Base-by-base conservation (phyloP, 2,888 invertebrate genomes). In the Hyppa rectilinea region DNA sequence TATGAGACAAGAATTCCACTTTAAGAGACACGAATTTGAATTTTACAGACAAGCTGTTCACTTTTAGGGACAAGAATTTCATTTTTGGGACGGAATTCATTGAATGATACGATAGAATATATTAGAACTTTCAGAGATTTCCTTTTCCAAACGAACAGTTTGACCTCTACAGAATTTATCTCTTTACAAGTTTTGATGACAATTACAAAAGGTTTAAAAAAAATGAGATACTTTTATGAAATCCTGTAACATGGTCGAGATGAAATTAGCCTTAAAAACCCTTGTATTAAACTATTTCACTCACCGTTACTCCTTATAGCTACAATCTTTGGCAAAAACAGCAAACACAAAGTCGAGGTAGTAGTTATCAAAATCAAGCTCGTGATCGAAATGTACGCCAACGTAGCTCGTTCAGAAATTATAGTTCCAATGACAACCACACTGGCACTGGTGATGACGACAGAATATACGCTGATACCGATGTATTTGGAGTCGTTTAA, bases 401-500 rank as follows among this genome's bases (percentile, higher is more conserved):
- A 89, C 0, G 98, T 98, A 4, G 98, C 97, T 71, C 98, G 96
- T 85, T 98, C 98, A 2, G 98, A 97, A 83, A 99, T 97, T 62
- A 99, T 97, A 88, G 98, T 98, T n/a, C 98, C 98, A 78, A 98
- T 96, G 7, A 98, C 98, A 7, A 99, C 98, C 14, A 98, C 98
- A 82, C 98, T 97, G 12, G 98, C 97, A 83, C 98, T 98, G 58
- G 98, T 98, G 79, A 99, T 98, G 61, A 99, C 98, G 0, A 98
- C 98, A 62, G 97, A 98, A 88, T 99, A 99, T 0, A 99, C 99
- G 85, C 98, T 98, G 91, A 99, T 97, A 17, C 98, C 99, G 83
- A 99, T 99, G 92, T 99, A 98, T 90, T 98, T 98, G 7, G 99
- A 99, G 94, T 99, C 99, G 93, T 99, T 99, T 36, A 99, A 94